A percentile compares a stretch with the other conserved stretches of the same genome.
phyloP scores from a whole-genome alignment of 2,797 vertebrate species.

The Enteromius treurensis region DNA sequence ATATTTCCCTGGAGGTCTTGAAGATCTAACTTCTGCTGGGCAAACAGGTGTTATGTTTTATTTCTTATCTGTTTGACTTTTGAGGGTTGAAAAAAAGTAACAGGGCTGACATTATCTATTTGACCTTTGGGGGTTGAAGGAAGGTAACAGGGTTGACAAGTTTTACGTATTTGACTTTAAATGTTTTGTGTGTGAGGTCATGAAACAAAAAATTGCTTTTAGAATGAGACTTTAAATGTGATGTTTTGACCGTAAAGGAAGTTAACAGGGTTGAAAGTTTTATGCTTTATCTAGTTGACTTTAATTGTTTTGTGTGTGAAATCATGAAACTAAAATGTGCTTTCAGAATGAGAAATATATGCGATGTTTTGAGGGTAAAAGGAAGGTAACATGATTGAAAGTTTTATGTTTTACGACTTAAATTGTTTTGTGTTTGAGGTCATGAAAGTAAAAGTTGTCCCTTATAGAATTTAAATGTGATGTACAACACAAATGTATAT shows the following conservation, averaged over 20 bases:
- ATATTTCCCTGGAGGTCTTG: conserved; percentile 2
- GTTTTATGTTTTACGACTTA: not conserved
- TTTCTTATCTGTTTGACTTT: not conserved
- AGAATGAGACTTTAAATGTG: too few relatives aligned
- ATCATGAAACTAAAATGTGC: not conserved
- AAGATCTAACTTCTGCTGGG: not conserved
- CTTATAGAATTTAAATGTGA: not conserved
- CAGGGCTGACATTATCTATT: too few relatives aligned
- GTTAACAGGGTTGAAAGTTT: not conserved
- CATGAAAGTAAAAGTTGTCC: not conserved
- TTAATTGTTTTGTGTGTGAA: not conserved
- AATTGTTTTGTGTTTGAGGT: not conserved
- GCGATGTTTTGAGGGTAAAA: not conserved
- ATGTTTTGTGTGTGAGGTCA: not conserved
- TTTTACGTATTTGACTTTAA: not conserved
- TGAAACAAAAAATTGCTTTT: not conserved
- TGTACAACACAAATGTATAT: not conserved
- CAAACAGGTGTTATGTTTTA: not conserved
- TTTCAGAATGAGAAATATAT: not conserved
- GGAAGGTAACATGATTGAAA: not conserved
- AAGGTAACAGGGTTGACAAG: not conserved
- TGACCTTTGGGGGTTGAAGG: too few relatives aligned
- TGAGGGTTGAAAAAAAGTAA: too few relatives aligned
- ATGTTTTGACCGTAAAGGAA: not conserved
- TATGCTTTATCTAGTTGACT: not conserved